A percentile compares a stretch with the other conserved stretches of the same genome.
Evolutionary conservation across 2,888 invertebrate genomes (phyloP).

Genomic region (Phymatocera aterrima): DNA sequence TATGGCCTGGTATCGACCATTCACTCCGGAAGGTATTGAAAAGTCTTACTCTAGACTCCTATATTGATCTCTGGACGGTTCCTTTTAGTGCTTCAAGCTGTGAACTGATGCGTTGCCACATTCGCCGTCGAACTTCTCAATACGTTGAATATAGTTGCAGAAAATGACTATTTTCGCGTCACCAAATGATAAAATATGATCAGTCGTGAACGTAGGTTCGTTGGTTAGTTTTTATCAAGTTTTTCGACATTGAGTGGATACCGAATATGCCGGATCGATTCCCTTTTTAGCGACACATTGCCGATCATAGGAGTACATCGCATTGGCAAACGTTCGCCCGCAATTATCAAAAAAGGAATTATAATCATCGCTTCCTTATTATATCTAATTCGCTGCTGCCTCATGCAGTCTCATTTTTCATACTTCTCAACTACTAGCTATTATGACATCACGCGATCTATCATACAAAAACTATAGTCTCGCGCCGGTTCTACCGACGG

Average conservation of each 20-base stretch:
- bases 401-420: background rate
- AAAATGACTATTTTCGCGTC: background rate
- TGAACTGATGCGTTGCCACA: slow-evolving; percentile 18
- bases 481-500: background rate
- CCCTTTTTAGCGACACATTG: background rate
- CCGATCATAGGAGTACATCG: background rate
- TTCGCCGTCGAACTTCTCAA: background rate
- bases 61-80: slow-evolving; percentile 3
- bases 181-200: background rate
- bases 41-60: background rate
- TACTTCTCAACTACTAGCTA: background rate
- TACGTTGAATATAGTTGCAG: background rate
- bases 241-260: background rate
- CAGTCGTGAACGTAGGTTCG: background rate
- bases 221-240: background rate
- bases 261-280: background rate
- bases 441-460: slow-evolving; percentile 1
- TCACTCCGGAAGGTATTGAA: background rate
- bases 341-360: background rate
- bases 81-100: background rate
- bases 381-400: background rate
- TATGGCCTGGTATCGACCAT: background rate
- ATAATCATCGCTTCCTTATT: slow-evolving; percentile 6
- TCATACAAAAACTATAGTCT: slow-evolving; percentile 12
- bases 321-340: background rate